phyloP scores from a whole-genome alignment of 2,113 vertebrate species.

The Aphyosemion australe region DNA sequence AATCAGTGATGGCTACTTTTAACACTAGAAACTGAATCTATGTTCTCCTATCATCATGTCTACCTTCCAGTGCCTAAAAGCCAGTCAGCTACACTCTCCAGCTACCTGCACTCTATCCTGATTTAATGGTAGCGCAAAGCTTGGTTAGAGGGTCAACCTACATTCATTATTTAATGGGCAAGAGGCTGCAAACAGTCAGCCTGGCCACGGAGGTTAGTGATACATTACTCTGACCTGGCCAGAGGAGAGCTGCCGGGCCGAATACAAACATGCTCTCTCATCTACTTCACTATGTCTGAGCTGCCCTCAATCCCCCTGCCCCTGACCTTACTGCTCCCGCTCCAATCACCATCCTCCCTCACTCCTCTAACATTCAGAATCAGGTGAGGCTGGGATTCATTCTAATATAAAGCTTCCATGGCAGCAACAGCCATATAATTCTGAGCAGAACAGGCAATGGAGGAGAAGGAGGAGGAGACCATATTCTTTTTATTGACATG shows the following conservation, averaged over 20 bases:
- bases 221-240: conserved; percentile 72
- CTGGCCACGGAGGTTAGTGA: conserved; percentile 66
- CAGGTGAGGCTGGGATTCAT: conserved; percentile 41
- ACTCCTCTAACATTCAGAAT: conserved; percentile 51
- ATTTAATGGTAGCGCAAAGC: conserved; percentile 67
- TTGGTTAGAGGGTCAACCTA: conserved; percentile 75
- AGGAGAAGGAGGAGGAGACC: conserved; percentile 24
- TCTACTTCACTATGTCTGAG: conserved; percentile 58
- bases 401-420: conserved; percentile 33
- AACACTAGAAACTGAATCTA: conserved; percentile 36
- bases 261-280: conserved; percentile 71
- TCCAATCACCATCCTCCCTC: conserved; percentile 54
- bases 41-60: conserved; percentile 49
- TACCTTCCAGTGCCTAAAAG: conserved; percentile 22
- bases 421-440: conserved; percentile 22
- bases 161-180: conserved; percentile 79
- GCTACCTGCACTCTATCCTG: conserved; percentile 53
- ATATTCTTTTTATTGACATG: conserved; percentile 75
- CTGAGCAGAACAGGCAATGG: conserved; percentile 33
- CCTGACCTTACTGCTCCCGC: conserved; percentile 57
- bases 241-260: conserved; percentile 55
- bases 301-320: conserved; percentile 56
- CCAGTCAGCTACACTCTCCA: conserved; percentile 35
- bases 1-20: conserved; percentile 47
- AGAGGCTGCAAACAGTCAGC: conserved; percentile 70